Evolutionary conservation across 2,888 invertebrate species (phyloP).

Genomic region (Patella ulyssiponensis): DNA sequence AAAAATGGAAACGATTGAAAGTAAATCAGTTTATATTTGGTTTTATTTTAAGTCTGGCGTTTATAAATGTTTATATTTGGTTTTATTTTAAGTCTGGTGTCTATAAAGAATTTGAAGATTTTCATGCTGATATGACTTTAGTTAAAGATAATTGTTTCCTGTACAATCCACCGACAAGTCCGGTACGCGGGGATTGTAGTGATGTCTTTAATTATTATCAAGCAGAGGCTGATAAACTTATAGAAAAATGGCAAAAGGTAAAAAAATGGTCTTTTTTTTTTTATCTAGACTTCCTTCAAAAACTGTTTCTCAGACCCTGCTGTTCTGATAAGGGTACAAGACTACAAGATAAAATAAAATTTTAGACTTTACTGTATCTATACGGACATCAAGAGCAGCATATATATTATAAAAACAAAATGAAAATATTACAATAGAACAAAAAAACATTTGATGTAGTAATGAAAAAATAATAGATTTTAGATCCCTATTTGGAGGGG

Average conservation of each 20-base stretch:
- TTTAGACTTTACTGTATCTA: constrained; percentile 22
- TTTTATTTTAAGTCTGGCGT: too few species aligned
- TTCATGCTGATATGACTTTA: constrained; percentile 70
- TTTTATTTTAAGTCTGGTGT: constrained; percentile 47
- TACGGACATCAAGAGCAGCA: constrained; percentile 16
- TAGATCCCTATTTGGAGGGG: too few species aligned
- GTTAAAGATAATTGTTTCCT: constrained; percentile 69
- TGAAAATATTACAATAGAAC: too few species aligned
- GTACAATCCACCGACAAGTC: constrained; percentile 69
- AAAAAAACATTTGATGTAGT: too few species aligned
- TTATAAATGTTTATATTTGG: too few species aligned
- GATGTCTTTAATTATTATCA: constrained; percentile 69
- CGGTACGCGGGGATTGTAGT: constrained; percentile 68
- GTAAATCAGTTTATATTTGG: too few species aligned
- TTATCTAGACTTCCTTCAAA: not conserved
- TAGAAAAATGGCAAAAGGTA: constrained; percentile 64
- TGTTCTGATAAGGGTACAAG: not conserved
- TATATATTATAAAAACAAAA: not conserved
- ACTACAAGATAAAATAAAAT: not conserved
- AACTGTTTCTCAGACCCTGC: not conserved
- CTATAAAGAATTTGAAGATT: constrained; percentile 67
- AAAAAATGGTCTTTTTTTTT: not conserved
- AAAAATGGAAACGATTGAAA: too few species aligned
- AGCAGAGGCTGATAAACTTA: constrained; percentile 65
- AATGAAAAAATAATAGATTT: too few species aligned